Conservation (phyloP, 2,113 vertebrate genomes). For the Myxocyprinus asiaticus region DNA sequence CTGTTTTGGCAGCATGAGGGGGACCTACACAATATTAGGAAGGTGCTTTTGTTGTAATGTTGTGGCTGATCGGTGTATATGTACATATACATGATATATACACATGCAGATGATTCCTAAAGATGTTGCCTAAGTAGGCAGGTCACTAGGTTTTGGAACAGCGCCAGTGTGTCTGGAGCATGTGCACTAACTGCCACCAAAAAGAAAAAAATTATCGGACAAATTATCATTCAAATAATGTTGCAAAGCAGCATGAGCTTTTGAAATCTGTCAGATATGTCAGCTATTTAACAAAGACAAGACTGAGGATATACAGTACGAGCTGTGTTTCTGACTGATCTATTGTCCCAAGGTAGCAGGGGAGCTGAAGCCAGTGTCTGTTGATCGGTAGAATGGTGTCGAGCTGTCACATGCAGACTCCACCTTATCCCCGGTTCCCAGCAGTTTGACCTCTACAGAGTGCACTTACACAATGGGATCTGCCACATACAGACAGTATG, state of each 20-base stretch:
- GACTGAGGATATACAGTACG: neutral
- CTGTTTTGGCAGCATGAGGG: too few relatives aligned
- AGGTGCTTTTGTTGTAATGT: too few relatives aligned
- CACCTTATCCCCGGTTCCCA: conserved; percentile 42
- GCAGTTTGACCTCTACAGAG: conserved; percentile 47
- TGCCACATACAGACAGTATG: conserved; percentile 65
- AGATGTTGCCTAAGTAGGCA: too few relatives aligned
- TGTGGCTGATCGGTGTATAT: too few relatives aligned
- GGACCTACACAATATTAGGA: too few relatives aligned
- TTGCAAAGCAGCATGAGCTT: neutral
- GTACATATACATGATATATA: too few relatives aligned
- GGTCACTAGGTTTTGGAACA: neutral
- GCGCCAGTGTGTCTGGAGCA: neutral
- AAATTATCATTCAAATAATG: neutral
- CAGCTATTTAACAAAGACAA: neutral
- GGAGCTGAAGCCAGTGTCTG: neutral
- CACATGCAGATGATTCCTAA: too few relatives aligned
- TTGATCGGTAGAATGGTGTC: neutral
- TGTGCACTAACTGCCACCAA: neutral
- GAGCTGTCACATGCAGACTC: conserved; percentile 71
- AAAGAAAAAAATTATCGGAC: neutral
- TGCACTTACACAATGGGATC: conserved; percentile 63
- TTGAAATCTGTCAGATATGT: neutral
- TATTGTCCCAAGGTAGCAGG: neutral
- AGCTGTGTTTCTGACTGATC: neutral